These are phyloP conservation scores for Achatina immaculata DNA, from an alignment of 1,140 invertebrate species.

Conservation along the genomic window DNA sequence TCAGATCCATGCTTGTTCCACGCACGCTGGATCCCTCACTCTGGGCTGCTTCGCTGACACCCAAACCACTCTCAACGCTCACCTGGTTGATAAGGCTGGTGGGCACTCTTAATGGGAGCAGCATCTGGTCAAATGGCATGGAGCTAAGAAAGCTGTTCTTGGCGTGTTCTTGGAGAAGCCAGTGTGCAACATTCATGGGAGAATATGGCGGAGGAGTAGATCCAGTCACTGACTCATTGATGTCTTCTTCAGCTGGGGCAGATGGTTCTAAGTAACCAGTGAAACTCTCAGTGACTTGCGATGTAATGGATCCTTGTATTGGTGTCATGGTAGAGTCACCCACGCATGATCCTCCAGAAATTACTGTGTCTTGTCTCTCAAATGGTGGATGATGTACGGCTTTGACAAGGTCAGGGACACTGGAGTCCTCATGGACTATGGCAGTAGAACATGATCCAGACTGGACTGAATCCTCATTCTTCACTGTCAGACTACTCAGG, in stretches of 20 bases:
- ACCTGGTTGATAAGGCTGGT: neutral
- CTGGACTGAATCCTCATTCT: neutral
- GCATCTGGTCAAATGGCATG: neutral
- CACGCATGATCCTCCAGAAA: neutral
- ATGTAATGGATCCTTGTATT: neutral
- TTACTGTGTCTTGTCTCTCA: neutral
- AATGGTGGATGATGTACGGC: neutral
- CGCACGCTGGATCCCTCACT: neutral
- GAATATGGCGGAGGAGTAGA: slow-evolving; percentile 1
- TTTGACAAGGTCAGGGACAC: neutral
- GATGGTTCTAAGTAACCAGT: slow-evolving; percentile 23
- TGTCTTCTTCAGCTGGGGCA: slow-evolving; percentile 11
- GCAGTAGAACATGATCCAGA: neutral
- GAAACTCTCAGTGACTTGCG: slow-evolving; percentile 13
- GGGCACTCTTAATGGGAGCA: neutral
- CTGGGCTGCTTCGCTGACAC: neutral
- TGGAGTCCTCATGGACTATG: neutral
- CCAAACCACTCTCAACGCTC: slow-evolving; percentile 11
- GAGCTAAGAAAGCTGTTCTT: neutral
- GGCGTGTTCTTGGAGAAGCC: slow-evolving; percentile 1
- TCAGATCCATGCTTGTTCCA: neutral
- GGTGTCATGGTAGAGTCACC: neutral
- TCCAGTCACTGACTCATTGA: neutral
- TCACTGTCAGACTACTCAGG: neutral
- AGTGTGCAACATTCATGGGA: neutral